These are phyloP conservation scores for Cistogaster globosa DNA, from an alignment of 2,888 invertebrate species.

Conservation along the genomic window DNA sequence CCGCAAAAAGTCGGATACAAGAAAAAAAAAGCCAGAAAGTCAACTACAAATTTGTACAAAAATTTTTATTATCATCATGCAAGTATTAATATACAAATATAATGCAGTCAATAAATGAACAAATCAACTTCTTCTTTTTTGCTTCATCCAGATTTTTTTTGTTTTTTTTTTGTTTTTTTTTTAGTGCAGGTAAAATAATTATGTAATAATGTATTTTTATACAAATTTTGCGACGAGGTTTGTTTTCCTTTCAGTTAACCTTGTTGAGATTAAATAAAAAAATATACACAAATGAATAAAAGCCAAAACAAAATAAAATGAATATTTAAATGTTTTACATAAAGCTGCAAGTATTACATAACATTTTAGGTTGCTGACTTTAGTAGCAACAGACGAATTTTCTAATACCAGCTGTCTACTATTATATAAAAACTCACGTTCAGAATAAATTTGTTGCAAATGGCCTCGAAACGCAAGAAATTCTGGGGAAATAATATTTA, in stretches of 20 bases:
- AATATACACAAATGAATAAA: slow-evolving; percentile 17
- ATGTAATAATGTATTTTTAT: slow-evolving; percentile 57
- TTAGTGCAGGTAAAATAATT: slow-evolving; percentile 52
- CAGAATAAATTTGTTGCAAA: too few species aligned
- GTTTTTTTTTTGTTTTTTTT: too few species aligned
- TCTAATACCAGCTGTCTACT: too few species aligned
- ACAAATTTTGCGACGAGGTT: slow-evolving; percentile 63
- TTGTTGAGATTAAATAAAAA: slow-evolving; percentile 67
- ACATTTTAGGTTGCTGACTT: slow-evolving; percentile 59
- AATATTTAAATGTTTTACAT: slow-evolving; percentile 58
- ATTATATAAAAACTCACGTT: too few species aligned
- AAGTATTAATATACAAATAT: slow-evolving; percentile 31
- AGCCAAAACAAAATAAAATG: slow-evolving; percentile 18
- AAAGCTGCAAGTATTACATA: slow-evolving; percentile 67
- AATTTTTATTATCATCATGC: slow-evolving; percentile 40
- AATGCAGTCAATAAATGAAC: slow-evolving; percentile 64
- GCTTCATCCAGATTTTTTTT: slow-evolving; percentile 31
- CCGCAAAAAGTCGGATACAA: slow-evolving; percentile 11
- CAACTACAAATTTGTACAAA: slow-evolving; percentile 46
- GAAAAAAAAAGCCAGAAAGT: background rate
- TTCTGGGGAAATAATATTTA: slow-evolving; percentile 7
- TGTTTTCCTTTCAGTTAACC: slow-evolving; percentile 72
- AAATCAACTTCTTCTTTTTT: slow-evolving; percentile 42
- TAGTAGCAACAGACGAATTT: too few species aligned
- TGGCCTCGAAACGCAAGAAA: slow-evolving; percentile 8